These are phyloP conservation scores for Spermophilus dauricus DNA, from an alignment of 2,113 vertebrate species.

Conservation along the genomic window DNA sequence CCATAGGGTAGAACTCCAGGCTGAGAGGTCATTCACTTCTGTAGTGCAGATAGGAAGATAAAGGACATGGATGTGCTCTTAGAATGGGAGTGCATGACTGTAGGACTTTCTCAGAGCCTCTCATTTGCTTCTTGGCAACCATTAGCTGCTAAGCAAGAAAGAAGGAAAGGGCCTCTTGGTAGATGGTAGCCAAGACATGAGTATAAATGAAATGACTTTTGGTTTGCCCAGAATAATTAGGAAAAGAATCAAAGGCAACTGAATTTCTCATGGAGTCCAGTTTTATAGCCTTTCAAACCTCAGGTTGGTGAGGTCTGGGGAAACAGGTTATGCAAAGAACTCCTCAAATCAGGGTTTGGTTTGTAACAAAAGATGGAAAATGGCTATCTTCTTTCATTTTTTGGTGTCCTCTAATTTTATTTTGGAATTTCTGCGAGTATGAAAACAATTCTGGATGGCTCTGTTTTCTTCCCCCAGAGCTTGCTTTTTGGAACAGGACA, in stretches of 20 bases:
- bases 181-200: background rate
- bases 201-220: background rate
- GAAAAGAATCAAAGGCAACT: background rate
- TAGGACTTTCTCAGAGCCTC: background rate
- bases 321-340: background rate
- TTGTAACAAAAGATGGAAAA: background rate
- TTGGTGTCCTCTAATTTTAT: background rate
- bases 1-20: accelerated
- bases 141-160: background rate
- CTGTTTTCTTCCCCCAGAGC: background rate
- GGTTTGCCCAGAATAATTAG: background rate
- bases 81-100: accelerated
- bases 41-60: background rate
- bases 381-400: background rate
- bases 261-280: background rate
- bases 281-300: background rate
- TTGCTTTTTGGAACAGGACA: background rate
- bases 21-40: background rate
- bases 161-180: background rate
- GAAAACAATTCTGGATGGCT: background rate
- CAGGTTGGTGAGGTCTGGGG: background rate
- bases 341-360: background rate
- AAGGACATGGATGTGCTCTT: background rate
- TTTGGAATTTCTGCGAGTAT: background rate
- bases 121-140: background rate